Base-by-base conservation (phyloP, 2,888 invertebrate species). In the Gortyna flavago region DNA sequence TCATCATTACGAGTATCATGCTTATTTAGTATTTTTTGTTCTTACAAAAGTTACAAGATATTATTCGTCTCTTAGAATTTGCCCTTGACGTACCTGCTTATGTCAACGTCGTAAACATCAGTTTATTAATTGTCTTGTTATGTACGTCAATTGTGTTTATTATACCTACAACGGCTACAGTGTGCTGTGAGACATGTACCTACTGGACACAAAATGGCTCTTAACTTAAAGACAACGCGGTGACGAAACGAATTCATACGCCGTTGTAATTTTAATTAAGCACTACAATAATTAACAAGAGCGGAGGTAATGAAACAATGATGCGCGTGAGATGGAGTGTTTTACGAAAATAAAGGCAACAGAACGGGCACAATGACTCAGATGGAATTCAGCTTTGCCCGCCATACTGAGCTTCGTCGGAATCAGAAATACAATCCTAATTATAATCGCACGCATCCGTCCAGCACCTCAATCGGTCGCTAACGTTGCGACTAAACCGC, bases 381-480 rank as follows among this genome's bases (percentile, higher is more conserved):
- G 94, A 95, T 94, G 96, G 96, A 96, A 96, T 96, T 94, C 95
- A 95, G 94, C 93, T 93, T 93, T 94, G 94, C 95, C 93, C 95
- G 95, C 95, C 95, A 95, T 94, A 94, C 95, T 92, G 93, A 93
- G 95, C 94, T 94, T 96, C 95, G 96, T 94, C 95, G 96, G 95
- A 96, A 96, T 96, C 96, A 96, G 96, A 96, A 96, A 96, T 96
- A 96, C 96, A 96, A 95, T 95, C 96, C 96, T 96, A 96, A 96
- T 96, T 96, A 96, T 96, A 96, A 96, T 96, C 96, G 93, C 93
- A 95, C 95, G 96, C 96, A 96, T 96, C 96, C 96, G 96, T 95
- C 95, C 93, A 94, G 93, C 94, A 94, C 95, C 95, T 95, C 95
- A 94, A 95, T 95, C 95, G 95, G 93, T 92, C 93, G 94, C 94